These are phyloP conservation scores for Acronicta alni DNA, from an alignment of 2,888 invertebrate species.

Conservation along the genomic window DNA sequence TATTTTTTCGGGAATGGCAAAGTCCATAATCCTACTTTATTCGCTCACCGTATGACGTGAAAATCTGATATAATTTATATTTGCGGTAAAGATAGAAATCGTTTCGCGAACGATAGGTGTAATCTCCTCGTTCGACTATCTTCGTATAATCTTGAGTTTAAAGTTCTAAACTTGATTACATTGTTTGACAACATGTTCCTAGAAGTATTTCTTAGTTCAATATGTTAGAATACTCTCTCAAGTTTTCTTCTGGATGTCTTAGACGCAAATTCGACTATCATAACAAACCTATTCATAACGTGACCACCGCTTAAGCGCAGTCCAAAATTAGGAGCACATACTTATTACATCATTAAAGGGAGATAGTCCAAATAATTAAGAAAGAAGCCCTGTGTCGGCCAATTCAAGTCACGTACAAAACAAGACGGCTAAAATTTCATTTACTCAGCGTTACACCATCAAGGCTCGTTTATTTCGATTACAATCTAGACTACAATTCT, in stretches of 20 bases:
- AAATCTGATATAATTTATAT: slow-evolving; percentile 23
- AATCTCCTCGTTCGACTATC: slow-evolving; percentile 38
- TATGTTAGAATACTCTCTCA: too few species aligned
- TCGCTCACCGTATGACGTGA: slow-evolving; percentile 3
- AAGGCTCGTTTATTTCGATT: slow-evolving; percentile 29
- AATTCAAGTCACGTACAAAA: slow-evolving; percentile 24
- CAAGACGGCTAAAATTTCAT: slow-evolving; percentile 16
- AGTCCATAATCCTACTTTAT: slow-evolving; percentile 7
- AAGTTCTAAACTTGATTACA: too few species aligned
- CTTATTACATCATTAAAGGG: too few species aligned
- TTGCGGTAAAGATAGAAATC: slow-evolving; percentile 20
- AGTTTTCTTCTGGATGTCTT: too few species aligned
- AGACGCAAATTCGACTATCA: too few species aligned
- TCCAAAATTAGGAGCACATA: neutral
- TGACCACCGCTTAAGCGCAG: neutral
- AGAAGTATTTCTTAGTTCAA: slow-evolving; percentile 34
- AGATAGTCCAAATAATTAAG: too few species aligned
- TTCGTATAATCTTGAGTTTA: slow-evolving; percentile 35
- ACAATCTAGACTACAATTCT: neutral
- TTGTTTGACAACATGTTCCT: too few species aligned
- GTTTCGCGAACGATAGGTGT: slow-evolving; percentile 32
- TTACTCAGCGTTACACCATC: slow-evolving; percentile 14
- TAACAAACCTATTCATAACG: too few species aligned
- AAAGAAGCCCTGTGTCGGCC: neutral
- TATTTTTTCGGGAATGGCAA: slow-evolving; percentile 2